A percentile compares a stretch with the other conserved stretches of the same genome.
These are phyloP conservation scores for Hydrotaea diabolus DNA, from an alignment of 2,888 invertebrate genomes.

Conservation along the genomic window DNA sequence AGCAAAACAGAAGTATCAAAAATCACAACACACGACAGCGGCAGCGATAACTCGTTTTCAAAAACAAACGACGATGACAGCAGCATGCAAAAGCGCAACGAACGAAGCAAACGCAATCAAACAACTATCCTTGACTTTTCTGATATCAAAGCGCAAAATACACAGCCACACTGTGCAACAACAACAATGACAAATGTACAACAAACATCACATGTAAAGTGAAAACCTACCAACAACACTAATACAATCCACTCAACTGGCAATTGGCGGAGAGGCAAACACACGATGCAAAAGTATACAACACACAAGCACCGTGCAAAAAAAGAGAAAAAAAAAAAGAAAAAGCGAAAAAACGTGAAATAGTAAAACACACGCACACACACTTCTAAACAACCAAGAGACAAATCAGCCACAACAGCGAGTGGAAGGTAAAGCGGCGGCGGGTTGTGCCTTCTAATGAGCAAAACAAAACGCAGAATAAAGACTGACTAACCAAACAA, in stretches of 20 bases:
- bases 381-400: neutral
- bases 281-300: too few species aligned
- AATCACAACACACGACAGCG: too few species aligned
- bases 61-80: too few species aligned
- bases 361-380: neutral
- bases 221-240: conserved; percentile 15
- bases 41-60: too few species aligned
- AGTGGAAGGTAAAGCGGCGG: neutral
- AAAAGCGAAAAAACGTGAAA: neutral
- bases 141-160: neutral
- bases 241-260: neutral
- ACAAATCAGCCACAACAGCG: neutral
- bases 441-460: neutral
- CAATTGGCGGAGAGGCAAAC: neutral
- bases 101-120: too few species aligned
- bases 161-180: conserved; percentile 2
- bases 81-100: too few species aligned
- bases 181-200: neutral
- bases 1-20: too few species aligned
- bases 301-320: neutral
- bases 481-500: neutral
- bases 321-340: neutral
- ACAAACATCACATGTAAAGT: conserved; percentile 6
- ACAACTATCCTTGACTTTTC: too few species aligned
- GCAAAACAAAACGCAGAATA: neutral